These are phyloP conservation scores for Hippopotamus amphibius DNA, from an alignment of 2,113 vertebrate species.

Conservation along the genomic window DNA sequence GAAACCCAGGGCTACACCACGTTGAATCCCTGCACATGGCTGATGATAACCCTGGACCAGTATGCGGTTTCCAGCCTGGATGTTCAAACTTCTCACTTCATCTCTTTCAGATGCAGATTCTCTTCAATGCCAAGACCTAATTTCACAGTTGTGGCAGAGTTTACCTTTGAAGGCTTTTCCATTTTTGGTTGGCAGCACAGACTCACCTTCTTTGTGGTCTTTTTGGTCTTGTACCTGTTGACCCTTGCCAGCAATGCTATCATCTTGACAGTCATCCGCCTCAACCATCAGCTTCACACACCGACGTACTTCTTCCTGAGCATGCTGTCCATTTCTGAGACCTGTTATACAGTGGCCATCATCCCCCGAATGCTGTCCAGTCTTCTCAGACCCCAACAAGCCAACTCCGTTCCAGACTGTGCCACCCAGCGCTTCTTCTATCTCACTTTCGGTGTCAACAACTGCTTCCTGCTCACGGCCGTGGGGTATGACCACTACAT, in stretches of 20 bases:
- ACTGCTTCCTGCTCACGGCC: constrained; percentile 66
- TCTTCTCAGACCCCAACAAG: neutral
- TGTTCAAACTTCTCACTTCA: neutral
- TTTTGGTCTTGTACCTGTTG: constrained; percentile 59
- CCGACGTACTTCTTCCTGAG: constrained; percentile 67
- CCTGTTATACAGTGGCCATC: constrained; percentile 10
- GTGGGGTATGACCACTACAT: constrained; percentile 61
- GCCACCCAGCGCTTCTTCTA: constrained; percentile 64
- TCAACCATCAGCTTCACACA: constrained; percentile 7
- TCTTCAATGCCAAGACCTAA: constrained; percentile 1
- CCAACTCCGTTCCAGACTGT: constrained; percentile 23
- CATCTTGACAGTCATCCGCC: constrained; percentile 31
- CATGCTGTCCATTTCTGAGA: constrained; percentile 46
- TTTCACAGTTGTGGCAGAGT: constrained; percentile 35
- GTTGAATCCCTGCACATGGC: neutral
- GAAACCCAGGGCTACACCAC: neutral
- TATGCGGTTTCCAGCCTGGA: neutral
- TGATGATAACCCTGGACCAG: neutral
- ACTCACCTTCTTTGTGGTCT: constrained; percentile 6
- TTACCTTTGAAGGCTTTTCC: constrained; percentile 62
- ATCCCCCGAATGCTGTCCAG: constrained; percentile 38
- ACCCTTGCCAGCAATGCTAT: constrained; percentile 44
- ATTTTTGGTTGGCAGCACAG: constrained; percentile 27
- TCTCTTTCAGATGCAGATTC: constrained; percentile 22
- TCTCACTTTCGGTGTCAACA: constrained; percentile 49